Base-by-base conservation (phyloP, 1,140 invertebrate species). In the Hyles euphorbiae region DNA sequence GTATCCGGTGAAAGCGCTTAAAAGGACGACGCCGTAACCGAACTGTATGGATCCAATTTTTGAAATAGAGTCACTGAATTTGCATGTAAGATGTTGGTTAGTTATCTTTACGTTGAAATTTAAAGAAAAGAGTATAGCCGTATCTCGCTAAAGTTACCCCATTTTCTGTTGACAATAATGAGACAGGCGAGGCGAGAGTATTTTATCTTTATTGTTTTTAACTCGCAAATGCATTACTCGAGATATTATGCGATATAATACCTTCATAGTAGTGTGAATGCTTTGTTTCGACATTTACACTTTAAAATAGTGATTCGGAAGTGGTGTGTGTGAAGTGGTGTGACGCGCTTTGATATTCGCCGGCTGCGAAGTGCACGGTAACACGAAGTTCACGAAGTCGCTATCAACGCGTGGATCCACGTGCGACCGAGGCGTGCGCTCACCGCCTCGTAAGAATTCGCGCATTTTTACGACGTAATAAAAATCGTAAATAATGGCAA, bases 391-490 rank as follows among this genome's bases (percentile, higher is more conserved):
- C 81, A 84, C 79, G 78, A 79, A 67, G 67, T 58, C 64, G 70
- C 73, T 86, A 86, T 86, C 81, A 74, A 76, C 73, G 79, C 81
- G 79, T 87, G 81, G 67, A 86, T 86, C 78, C 75, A 80, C 72
- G 78, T 68, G 78, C 74, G 74, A 75, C 71, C 61, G 66, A 72
- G 70, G 78, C 82, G 72, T 79, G 78, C 69, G 72, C 59, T 61
- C 72, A 56, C 54, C 22, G 50, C 43, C 40, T 56, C 22, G 69
- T 77, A 82, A 82, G 76, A 76, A 81, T 82, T 83, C 72, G 78
- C 78, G 72, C 76, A 76, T 84, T 87, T 83, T 87, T 84, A 84
- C 76, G 68, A 65, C 74, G 74, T 78, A 80, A 83, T 87, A 87
- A 83, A 87, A 84, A 84, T 83, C 74, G 77, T 83, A 81, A 78